phyloP scores from a whole-genome alignment of 2,888 invertebrate genomes.

The Seladonia tumulorum region DNA sequence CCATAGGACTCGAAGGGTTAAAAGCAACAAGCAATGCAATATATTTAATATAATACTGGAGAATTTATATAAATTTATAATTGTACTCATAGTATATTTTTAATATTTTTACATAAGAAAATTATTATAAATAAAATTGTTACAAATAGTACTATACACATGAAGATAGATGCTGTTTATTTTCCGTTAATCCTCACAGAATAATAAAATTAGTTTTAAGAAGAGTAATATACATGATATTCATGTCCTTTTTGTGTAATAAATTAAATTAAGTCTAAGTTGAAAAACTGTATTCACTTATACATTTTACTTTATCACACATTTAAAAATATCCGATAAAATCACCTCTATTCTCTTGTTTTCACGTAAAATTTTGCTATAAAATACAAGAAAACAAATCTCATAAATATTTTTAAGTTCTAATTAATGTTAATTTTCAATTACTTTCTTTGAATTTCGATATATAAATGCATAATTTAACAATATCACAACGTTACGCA shows the following conservation, averaged over 20 bases:
- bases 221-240: conserved; percentile 69
- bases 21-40: conserved; percentile 51
- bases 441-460: conserved; percentile 52
- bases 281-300: conserved; percentile 49
- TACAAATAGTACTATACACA: conserved; percentile 54
- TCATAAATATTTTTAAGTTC: conserved; percentile 49
- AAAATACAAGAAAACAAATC: conserved; percentile 53
- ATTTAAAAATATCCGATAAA: conserved; percentile 54
- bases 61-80: conserved; percentile 45
- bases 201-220: conserved; percentile 77
- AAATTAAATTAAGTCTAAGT: conserved; percentile 62
- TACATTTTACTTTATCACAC: conserved; percentile 30
- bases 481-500: conserved; percentile 68
- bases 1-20: not conserved
- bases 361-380: conserved; percentile 51
- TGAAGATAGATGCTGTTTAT: conserved; percentile 68
- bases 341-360: conserved; percentile 36
- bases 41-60: conserved; percentile 33
- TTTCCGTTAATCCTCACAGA: conserved; percentile 70
- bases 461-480: conserved; percentile 65
- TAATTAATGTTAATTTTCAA: conserved; percentile 50
- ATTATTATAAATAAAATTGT: conserved; percentile 61
- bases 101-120: conserved; percentile 62
- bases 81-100: conserved; percentile 53
- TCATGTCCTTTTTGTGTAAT: conserved; percentile 52